Evolutionary conservation across 2,113 vertebrate species (phyloP).

Genomic region (Regulus satrapa): DNA sequence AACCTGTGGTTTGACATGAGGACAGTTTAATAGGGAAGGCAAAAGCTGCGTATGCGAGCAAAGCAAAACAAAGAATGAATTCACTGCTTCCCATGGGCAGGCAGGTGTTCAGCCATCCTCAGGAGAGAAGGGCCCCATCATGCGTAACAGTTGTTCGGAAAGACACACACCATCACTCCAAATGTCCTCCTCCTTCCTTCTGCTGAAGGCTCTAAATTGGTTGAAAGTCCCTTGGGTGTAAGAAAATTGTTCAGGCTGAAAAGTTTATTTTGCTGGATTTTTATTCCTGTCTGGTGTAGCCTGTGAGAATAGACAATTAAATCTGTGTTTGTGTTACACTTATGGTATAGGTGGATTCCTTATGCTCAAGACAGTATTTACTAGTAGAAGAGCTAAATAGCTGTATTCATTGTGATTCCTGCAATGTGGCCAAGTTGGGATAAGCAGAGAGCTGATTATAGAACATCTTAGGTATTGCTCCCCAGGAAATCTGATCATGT

Average conservation of each 20-base stretch:
- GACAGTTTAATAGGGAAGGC: neutral
- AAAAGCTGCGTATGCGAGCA: neutral
- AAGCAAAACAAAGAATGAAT: neutral
- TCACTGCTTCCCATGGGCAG: neutral
- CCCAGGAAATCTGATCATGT: neutral
- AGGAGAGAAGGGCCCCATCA: neutral
- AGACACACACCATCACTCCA: neutral
- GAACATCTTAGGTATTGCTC: neutral
- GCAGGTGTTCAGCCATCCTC: neutral
- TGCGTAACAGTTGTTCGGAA: neutral
- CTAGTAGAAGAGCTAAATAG: neutral
- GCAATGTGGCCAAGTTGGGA: neutral
- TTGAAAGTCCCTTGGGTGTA: neutral
- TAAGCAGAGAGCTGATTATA: neutral
- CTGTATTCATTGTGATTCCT: neutral
- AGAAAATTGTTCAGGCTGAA: neutral
- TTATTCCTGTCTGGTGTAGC: neutral
- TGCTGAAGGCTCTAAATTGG: neutral
- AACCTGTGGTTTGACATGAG: neutral
- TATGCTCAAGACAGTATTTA: neutral
- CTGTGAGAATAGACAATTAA: neutral
- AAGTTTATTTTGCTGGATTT: neutral
- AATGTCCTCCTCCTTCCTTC: neutral
- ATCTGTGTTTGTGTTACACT: neutral
- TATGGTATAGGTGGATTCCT: neutral